Percentiles rank a stretch among this genome's conserved stretches.
Conservation (phyloP, 1,140 invertebrate genomes). For the Drosophila erecta region DNA sequence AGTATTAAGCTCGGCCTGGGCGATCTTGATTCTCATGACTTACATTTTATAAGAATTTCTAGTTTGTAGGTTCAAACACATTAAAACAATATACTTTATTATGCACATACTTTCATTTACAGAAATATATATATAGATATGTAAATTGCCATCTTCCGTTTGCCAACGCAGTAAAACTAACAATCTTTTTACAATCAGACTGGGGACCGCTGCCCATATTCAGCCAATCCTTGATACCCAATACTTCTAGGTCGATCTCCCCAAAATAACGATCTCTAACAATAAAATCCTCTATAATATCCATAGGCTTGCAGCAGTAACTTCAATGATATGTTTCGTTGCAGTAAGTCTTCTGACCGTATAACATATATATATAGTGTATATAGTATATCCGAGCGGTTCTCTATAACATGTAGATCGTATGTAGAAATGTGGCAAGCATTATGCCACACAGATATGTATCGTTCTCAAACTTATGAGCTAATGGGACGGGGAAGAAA, state of each 20-base stretch:
- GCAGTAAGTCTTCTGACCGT: slow-evolving; percentile 75
- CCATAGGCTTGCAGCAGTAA: slow-evolving; percentile 67
- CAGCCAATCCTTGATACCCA: slow-evolving; percentile 45
- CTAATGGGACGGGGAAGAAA: slow-evolving; percentile 37
- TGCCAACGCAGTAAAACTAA: slow-evolving; percentile 51
- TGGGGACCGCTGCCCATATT: slow-evolving; percentile 10
- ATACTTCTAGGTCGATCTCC: slow-evolving; percentile 2
- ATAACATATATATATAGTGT: slow-evolving; percentile 44
- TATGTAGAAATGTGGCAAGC: slow-evolving; percentile 61
- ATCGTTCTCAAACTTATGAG: slow-evolving; percentile 68
- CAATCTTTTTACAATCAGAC: slow-evolving; percentile 68
- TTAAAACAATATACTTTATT: slow-evolving; percentile 80
- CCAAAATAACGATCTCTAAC: slow-evolving; percentile 51
- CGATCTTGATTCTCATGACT: not conserved
- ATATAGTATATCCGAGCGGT: slow-evolving; percentile 43
- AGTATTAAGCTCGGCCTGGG: slow-evolving; percentile 14
- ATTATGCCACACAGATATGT: slow-evolving; percentile 71
- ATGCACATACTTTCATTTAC: slow-evolving; percentile 56
- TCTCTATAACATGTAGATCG: slow-evolving; percentile 46
- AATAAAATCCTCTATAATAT: slow-evolving; percentile 39
- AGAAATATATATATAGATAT: slow-evolving; percentile 50
- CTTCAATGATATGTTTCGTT: slow-evolving; percentile 83
- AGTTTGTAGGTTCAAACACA: slow-evolving; percentile 39
- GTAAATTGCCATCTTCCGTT: slow-evolving; percentile 35
- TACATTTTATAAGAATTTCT: not conserved